phyloP scores from a whole-genome alignment of 2,888 invertebrate genomes.

The Vandiemenella viatica region DNA sequence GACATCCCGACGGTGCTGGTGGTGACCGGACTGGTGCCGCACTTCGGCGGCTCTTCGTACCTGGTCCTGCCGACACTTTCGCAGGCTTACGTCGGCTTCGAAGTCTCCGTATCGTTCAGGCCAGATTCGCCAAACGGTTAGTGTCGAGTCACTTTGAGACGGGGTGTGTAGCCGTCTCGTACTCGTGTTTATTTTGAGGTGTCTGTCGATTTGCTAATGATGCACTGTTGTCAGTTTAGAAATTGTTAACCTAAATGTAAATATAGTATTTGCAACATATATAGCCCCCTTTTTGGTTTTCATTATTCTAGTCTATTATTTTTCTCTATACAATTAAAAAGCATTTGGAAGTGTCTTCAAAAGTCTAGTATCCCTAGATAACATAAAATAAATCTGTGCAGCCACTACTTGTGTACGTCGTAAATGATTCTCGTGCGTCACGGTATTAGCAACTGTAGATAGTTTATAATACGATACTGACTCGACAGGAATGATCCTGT shows the following conservation, averaged over 20 bases:
- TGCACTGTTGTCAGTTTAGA: too few relatives aligned
- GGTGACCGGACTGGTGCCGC: slow-evolving; percentile 72
- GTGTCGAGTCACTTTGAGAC: background rate
- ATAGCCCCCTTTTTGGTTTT: background rate
- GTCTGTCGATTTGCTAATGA: too few relatives aligned
- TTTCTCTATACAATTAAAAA: too few relatives aligned
- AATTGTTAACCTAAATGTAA: background rate
- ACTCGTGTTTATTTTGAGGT: too few relatives aligned
- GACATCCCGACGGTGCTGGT: slow-evolving; percentile 61
- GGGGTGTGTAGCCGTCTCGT: too few relatives aligned
- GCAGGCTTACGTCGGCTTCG: slow-evolving; percentile 66
- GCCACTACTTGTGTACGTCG: too few relatives aligned
- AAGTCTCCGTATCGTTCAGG: slow-evolving; percentile 81
- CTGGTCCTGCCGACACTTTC: slow-evolving; percentile 60
- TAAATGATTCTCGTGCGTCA: too few relatives aligned
- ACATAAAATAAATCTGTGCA: too few relatives aligned
- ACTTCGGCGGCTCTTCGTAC: slow-evolving; percentile 72
- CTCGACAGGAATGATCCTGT: slow-evolving; percentile 63
- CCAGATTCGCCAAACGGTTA: slow-evolving; percentile 52
- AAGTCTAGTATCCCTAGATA: too few relatives aligned
- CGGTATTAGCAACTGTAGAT: too few relatives aligned
- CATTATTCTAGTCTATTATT: background rate
- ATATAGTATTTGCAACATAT: slow-evolving; percentile 1
- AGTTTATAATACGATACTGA: too few relatives aligned
- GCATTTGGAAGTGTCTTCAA: too few relatives aligned